Base-by-base conservation (phyloP, 2,888 invertebrate genomes). In the Pollenia angustigena region DNA sequence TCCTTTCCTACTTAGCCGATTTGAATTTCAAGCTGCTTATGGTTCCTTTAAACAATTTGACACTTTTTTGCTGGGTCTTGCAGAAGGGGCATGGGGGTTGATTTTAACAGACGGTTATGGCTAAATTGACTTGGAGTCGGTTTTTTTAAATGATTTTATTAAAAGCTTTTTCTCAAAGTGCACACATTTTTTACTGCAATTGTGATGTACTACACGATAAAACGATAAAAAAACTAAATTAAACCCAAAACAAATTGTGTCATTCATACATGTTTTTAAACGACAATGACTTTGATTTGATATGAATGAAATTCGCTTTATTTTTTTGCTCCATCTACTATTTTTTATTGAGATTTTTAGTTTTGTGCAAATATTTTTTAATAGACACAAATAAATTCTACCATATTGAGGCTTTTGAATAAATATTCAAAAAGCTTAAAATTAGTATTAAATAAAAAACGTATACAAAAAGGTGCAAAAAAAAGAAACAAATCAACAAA, bases 251-350 rank as follows among this genome's bases (percentile, higher is more conserved):
- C 50, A 82, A 75, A 66, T 75, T 60, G 16, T 76, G 32, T 69
- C 42, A 72, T 60, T 42, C 78, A 64, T 18, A 68, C 48, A 48
- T 58, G 68, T 18, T 42, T 71, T 76, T 72, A 72, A 78, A 78
- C 8, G 81, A 82, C 85, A 85, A 78, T 85, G 85, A 82, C 85
- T 81, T 82, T 86, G 82, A 82, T 82, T 86, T 82, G 64, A 69
- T 79, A 78, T 78, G 78, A 83, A 78, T 85, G 81, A 72, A 80
- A 72, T 44, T 48, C 7, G 23, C 48, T 64, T 42, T 66, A n/a
- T 69, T 46, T 18, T 48, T 18, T 12, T 18, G 18, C 4, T 54
- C 11, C 6, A 23, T 48, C 6, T 32, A 32, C 6, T 32, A 16
- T 42, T 62, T 60, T 60, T 52, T 71, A 14, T 62, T 64, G 44